Base-by-base conservation (phyloP, 1,140 invertebrate genomes). In the Sycophila sp. region DNA sequence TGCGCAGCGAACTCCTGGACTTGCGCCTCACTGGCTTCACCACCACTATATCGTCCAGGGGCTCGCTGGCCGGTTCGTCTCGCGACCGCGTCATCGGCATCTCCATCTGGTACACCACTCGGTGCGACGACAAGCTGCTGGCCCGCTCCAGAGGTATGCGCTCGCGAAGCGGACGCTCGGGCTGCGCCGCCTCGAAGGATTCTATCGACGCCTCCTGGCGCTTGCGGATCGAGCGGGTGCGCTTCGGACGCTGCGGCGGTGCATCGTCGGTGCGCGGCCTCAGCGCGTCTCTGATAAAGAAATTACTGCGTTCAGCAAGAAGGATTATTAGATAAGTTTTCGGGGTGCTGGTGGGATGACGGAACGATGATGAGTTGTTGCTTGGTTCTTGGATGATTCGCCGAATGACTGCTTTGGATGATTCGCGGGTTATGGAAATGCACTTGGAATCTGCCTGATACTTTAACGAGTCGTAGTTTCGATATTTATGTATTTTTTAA, bases 1-100 rank as follows among this genome's bases (percentile, higher is more conserved):
- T 78, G 3, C 66, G 64, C 11, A 78, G 42, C 22, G 78, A 78
- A 1, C 72, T 69, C 32, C 75, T 82, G 0, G 84, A 85, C 65
- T 85, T 85, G 22, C 83, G 75, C 7, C 85, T 76, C 0, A 74
- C 58, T 0, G 85, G 85, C 56, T 86, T 87, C 0, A 87, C 76
- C 0, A 86, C 75, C 1, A 86, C 79, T 8, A 86, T 85, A 11
- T 86, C 83, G 30, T 86, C 84, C 5, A 86, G 56, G 77, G 81
- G 28, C 82, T 83, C 10, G 40, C 36, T 15, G 58, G 62, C 5
- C 70, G 49, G n/a, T 5, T 67, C 69, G 8, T 77, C 69, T 3
- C 70, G 71, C 28, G 15, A 24, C 58, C 17, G 72, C 62, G 8
- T 22, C 2, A 17, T 26, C 4, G 59, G 60, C 0, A 45, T 2